These are phyloP conservation scores for Collichthys lucidus DNA, from an alignment of 2,113 vertebrate genomes.

Conservation along the genomic window DNA sequence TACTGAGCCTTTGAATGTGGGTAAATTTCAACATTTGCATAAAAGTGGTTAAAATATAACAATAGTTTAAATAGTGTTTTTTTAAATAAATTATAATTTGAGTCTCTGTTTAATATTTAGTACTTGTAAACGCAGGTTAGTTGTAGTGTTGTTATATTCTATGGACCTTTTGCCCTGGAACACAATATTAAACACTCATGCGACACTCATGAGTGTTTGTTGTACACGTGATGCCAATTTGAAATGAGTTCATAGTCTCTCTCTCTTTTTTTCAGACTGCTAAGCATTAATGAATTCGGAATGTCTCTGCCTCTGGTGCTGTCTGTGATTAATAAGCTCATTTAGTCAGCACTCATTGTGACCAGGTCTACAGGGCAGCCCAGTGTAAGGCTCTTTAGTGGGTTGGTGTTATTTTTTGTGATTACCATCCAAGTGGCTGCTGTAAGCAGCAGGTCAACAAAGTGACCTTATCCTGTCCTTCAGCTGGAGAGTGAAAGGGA, in stretches of 20 bases:
- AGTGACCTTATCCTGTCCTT: slow-evolving; percentile 78
- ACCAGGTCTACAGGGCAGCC: slow-evolving; percentile 58
- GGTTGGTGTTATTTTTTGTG: slow-evolving; percentile 85
- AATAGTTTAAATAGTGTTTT: not conserved
- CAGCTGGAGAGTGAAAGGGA: slow-evolving; percentile 77
- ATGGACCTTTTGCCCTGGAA: slow-evolving; percentile 20
- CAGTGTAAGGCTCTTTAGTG: slow-evolving; percentile 77
- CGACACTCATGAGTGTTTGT: slow-evolving; percentile 41
- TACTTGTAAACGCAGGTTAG: slow-evolving; percentile 10
- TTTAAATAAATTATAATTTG: slow-evolving; percentile 8
- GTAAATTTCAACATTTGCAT: not conserved
- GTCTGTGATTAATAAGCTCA: slow-evolving; percentile 72
- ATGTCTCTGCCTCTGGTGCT: slow-evolving; percentile 53
- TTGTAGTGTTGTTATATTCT: slow-evolving; percentile 23
- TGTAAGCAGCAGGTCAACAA: slow-evolving; percentile 83
- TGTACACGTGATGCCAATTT: slow-evolving; percentile 26
- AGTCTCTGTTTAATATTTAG: not conserved
- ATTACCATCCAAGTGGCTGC: slow-evolving; percentile 83
- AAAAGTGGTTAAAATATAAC: not conserved
- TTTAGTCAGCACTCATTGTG: slow-evolving; percentile 69
- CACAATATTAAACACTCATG: slow-evolving; percentile 3
- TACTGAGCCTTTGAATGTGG: not conserved
- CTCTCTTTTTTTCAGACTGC: slow-evolving; percentile 9
- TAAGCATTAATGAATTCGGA: slow-evolving; percentile 63
- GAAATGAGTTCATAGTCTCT: slow-evolving; percentile 48